A percentile compares a stretch with the other conserved stretches of the same genome.
These are phyloP conservation scores for Linnaemya tessellans DNA, from an alignment of 2,888 invertebrate genomes.

Conservation along the genomic window DNA sequence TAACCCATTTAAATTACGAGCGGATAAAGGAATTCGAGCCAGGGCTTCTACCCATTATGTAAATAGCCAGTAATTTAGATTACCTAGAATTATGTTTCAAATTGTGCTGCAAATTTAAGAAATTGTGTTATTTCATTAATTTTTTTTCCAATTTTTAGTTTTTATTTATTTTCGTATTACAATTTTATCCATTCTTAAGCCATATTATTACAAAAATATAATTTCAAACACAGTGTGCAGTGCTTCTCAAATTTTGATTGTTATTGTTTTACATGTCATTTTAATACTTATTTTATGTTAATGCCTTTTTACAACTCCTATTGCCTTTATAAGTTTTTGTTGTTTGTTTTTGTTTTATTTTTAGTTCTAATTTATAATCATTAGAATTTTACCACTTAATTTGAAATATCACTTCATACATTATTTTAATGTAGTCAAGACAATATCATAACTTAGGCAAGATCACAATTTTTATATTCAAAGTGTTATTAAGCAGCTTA, in stretches of 20 bases:
- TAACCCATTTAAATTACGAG: too few relatives aligned
- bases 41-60: too few relatives aligned
- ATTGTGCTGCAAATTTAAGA: not conserved
- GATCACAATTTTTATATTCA: conserved; percentile 57
- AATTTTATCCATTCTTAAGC: conserved; percentile 45
- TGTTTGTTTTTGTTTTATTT: not conserved
- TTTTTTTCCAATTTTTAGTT: not conserved
- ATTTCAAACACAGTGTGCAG: conserved; percentile 41
- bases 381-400: conserved; percentile 26
- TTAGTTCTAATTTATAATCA: conserved; percentile 9
- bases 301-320: conserved; percentile 44
- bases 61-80: too few relatives aligned
- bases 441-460: conserved; percentile 47
- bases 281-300: conserved; percentile 63
- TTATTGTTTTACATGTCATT: conserved; percentile 16
- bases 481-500: conserved; percentile 48
- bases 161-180: conserved; percentile 33
- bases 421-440: conserved; percentile 40
- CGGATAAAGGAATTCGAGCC: too few relatives aligned
- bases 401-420: conserved; percentile 52
- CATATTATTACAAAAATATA: conserved; percentile 63
- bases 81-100: not conserved
- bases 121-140: not conserved
- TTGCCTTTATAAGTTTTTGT: not conserved
- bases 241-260: conserved; percentile 12